Evolutionary conservation across 64 coral and sea anemone genomes (phyloP), one percentile per base, ranked within the genome.

Genomic region (Anthopleura sola): DNA sequence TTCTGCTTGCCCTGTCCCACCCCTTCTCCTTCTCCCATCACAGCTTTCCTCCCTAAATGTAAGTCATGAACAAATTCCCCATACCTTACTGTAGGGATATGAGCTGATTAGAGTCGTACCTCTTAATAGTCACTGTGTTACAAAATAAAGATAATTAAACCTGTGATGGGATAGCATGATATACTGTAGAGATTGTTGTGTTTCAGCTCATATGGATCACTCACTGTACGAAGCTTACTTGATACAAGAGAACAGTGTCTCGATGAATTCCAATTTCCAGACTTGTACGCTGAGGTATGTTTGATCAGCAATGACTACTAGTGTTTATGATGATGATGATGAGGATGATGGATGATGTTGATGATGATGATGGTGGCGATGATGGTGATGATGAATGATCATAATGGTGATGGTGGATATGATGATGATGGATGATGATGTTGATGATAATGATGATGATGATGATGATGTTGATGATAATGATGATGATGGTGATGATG

Each of bases 161-260:
- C n/a, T n/a, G n/a, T n/a, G n/a, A n/a, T n/a, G n/a, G n/a, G 46
- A 48, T 48, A 11, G 11, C 46, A 58, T 58, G 20, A n/a, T 58
- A 9, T 39, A 38, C 7, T 39, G 31, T 2, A 10, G 17, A 20
- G 33, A 19, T 78, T 36, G 33, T 79, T 24, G 19, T 79, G 17
- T 79, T 79, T 40, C 64, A 99, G 97, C 23, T 93, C 97, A 37
- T 95, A 92, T 82, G 97, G 97, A 60, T 79, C 86, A 39, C 60
- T 99, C 57, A 99, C 90, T 78, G 93, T 99, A 3, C 89, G 93
- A 55, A 99, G 97, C 82, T 87, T 99, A 55, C 77, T 99, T 8
- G 97, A 99, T 77, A 94, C 88, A 29, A 90, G 97, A 81, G 97
- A 99, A 87, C 97, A 99, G 15, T 95, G 87, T 56, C 84, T 99